Conservation (phyloP, 1,140 invertebrate species). For the Brachionus calyciflorus region DNA sequence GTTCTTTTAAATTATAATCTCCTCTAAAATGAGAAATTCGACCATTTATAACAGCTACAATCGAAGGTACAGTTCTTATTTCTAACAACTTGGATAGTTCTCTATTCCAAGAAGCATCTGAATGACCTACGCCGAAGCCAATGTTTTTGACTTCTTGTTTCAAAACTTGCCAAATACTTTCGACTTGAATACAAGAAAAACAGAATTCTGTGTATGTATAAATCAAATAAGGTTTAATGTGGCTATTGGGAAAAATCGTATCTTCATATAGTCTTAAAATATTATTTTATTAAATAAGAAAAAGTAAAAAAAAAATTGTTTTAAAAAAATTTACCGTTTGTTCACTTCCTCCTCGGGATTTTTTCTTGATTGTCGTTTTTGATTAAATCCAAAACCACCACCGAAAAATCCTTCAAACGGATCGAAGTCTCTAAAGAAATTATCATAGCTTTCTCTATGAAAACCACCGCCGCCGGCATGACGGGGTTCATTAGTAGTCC, state of each 20-base stretch:
- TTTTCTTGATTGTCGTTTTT: slow-evolving; percentile 66
- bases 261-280: slow-evolving; percentile 70
- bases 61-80: slow-evolving; percentile 73
- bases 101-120: slow-evolving; percentile 77
- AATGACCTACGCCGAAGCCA: slow-evolving; percentile 67
- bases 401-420: slow-evolving; percentile 58
- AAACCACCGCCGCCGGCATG: slow-evolving; percentile 63
- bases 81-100: slow-evolving; percentile 72
- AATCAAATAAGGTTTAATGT: slow-evolving; percentile 74
- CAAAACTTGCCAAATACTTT: slow-evolving; percentile 75
- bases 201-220: slow-evolving; percentile 90
- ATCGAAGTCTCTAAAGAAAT: slow-evolving; percentile 50
- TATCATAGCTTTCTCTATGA: slow-evolving; percentile 66
- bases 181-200: slow-evolving; percentile 79
- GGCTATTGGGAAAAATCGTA: slow-evolving; percentile 76
- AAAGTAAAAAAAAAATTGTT: background rate
- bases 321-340: slow-evolving; percentile 66
- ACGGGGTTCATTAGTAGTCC: slow-evolving; percentile 66
- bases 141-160: slow-evolving; percentile 77
- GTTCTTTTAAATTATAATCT: slow-evolving; percentile 50
- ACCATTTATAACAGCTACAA: slow-evolving; percentile 77
- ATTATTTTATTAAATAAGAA: too few relatives aligned
- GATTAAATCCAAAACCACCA: slow-evolving; percentile 55
- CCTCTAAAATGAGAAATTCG: slow-evolving; percentile 67
- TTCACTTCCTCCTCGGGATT: slow-evolving; percentile 74